These are phyloP conservation scores for Strix aluco DNA, from an alignment of 2,113 vertebrate genomes.

Conservation along the genomic window DNA sequence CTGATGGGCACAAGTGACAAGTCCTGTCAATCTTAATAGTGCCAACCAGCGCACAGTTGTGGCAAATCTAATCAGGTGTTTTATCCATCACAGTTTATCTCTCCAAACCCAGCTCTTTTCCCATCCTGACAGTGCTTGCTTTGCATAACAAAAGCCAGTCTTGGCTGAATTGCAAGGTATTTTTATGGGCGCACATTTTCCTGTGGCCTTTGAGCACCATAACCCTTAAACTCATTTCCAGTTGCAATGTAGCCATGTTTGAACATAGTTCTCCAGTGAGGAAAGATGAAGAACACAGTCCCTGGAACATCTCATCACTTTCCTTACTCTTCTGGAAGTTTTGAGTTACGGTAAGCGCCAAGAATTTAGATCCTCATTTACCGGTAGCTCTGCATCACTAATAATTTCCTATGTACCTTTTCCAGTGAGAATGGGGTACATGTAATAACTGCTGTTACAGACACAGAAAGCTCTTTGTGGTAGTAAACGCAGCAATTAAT, in stretches of 20 bases:
- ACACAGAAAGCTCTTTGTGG: constrained; percentile 42
- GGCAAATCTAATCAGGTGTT: not conserved
- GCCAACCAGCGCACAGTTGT: not conserved
- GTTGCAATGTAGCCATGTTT: not conserved
- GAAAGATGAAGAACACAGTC: not conserved
- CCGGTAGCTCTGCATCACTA: not conserved
- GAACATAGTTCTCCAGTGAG: not conserved
- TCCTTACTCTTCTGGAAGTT: not conserved
- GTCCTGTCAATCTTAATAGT: not conserved
- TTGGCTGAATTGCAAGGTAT: not conserved
- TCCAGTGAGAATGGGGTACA: not conserved
- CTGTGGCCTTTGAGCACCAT: not conserved
- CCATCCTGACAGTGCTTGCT: not conserved
- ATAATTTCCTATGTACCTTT: constrained; percentile 9
- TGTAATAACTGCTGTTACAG: constrained; percentile 48
- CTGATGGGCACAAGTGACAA: not conserved
- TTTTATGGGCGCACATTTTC: not conserved
- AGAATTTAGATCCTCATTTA: not conserved
- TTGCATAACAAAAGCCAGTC: not conserved
- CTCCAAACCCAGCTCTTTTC: not conserved
- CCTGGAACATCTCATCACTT: not conserved
- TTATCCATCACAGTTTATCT: not conserved
- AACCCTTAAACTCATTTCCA: not conserved
- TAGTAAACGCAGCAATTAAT: constrained; percentile 64
- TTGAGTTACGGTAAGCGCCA: not conserved